Evolutionary conservation across 2,797 vertebrate genomes (phyloP).

Genomic region (Girardinus metallicus): DNA sequence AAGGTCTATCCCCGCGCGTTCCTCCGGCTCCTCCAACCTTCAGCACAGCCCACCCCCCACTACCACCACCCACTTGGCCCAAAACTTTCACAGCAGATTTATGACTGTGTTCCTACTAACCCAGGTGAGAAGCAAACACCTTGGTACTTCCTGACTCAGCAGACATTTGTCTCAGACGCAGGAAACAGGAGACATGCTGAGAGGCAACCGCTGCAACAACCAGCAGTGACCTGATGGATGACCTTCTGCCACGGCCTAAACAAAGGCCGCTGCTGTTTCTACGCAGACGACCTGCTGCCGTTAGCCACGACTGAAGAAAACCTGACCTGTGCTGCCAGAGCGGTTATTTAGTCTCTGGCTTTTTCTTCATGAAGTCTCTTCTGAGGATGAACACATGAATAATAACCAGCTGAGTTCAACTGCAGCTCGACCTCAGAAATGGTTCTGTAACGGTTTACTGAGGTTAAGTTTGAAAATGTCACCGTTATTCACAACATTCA

Average conservation of each 20-base stretch:
- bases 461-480: background rate
- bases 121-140: conserved; percentile 47
- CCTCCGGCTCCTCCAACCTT: background rate
- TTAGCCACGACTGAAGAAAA: background rate
- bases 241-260: background rate
- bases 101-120: conserved; percentile 37
- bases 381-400: background rate
- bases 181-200: background rate
- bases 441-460: too few species aligned
- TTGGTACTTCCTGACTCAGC: conserved; percentile 56
- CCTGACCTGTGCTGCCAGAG: background rate
- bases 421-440: too few species aligned
- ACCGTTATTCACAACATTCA: background rate
- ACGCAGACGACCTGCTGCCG: background rate
- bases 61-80: conserved; percentile 33
- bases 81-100: conserved; percentile 60
- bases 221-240: background rate
- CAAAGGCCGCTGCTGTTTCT: background rate
- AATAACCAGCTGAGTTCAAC: background rate
- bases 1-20: conserved; percentile 1
- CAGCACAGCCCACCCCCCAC: background rate
- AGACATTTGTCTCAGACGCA: conserved; percentile 37
- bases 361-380: too few species aligned
- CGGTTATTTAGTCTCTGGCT: background rate
- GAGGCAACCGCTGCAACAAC: background rate